These are phyloP conservation scores for Girardia tigrina DNA, from an alignment of 2,888 invertebrate species.

Conservation along the genomic window DNA sequence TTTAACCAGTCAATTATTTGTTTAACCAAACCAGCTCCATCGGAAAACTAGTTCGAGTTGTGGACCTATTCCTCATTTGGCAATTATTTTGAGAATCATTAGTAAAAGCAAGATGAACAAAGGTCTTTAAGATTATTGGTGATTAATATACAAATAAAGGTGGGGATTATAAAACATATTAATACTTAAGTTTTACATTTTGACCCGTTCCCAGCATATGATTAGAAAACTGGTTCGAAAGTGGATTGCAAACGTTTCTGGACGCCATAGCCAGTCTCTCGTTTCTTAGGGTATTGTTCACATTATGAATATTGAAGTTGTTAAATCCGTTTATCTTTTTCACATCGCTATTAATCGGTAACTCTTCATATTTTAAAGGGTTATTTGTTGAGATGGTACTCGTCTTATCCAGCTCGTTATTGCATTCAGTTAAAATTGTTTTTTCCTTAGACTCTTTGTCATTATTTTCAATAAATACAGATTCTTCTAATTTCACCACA, in stretches of 20 bases:
- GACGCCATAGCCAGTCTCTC: conserved; percentile 10
- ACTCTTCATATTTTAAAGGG: not conserved
- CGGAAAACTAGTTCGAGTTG: too few species aligned
- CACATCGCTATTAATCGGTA: not conserved
- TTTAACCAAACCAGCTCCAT: too few species aligned
- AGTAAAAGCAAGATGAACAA: too few species aligned
- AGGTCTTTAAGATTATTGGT: too few species aligned
- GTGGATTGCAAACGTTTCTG: conserved; percentile 15
- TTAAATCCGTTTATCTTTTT: conserved; percentile 5
- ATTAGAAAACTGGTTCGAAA: conserved; percentile 6
- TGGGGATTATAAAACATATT: not conserved
- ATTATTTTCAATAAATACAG: not conserved
- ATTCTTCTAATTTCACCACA: not conserved
- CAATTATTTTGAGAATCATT: too few species aligned
- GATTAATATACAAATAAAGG: too few species aligned
- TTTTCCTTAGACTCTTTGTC: not conserved
- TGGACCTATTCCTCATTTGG: too few species aligned
- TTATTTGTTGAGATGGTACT: not conserved
- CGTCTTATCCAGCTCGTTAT: not conserved
- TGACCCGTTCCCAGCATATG: conserved; percentile 2
- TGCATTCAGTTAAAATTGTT: not conserved
- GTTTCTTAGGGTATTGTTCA: not conserved
- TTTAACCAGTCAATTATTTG: too few species aligned
- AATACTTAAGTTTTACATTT: not conserved
- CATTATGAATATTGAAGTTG: not conserved